Conservation (phyloP, 92 coral and sea anemone species). For the Zoanthus solanderi region DNA sequence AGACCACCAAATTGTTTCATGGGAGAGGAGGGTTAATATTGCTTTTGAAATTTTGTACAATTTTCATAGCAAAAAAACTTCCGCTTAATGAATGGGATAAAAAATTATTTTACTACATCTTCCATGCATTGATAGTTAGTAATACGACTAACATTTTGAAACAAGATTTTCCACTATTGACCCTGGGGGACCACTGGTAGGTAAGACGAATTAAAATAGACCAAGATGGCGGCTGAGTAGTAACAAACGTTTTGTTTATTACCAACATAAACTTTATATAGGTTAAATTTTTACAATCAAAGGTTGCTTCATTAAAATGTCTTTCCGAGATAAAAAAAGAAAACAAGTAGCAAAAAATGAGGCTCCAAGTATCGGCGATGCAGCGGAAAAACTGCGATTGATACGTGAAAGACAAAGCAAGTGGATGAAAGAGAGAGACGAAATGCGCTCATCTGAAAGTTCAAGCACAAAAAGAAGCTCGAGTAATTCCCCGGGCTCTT, state of each 20-base stretch:
- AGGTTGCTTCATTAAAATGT: constrained; percentile 57
- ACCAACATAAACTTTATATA: background rate
- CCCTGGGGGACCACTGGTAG: constrained; percentile 9
- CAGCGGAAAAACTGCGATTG: constrained; percentile 85
- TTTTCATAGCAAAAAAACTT: background rate
- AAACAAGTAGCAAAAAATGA: constrained; percentile 60
- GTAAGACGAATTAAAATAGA: constrained; percentile 3
- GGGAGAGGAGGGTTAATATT: background rate
- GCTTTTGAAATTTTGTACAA: background rate
- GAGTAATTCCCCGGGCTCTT: constrained; percentile 42
- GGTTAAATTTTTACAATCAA: background rate
- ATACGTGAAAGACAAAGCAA: constrained; percentile 87
- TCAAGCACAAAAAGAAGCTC: constrained; percentile 53
- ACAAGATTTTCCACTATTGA: background rate
- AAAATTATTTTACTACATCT: background rate
- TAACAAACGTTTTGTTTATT: background rate
- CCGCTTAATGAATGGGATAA: background rate
- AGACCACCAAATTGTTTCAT: background rate
- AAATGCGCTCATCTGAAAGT: constrained; percentile 48
- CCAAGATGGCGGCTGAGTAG: constrained; percentile 75
- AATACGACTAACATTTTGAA: background rate
- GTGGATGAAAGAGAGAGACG: constrained; percentile 96
- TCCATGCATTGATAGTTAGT: background rate
- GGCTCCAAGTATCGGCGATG: constrained; percentile 62
- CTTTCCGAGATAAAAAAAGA: constrained; percentile 72